Evolutionary conservation across 2,888 invertebrate genomes (phyloP), one percentile per base, ranked within the genome.

Genomic region (Lysandra bellargus): DNA sequence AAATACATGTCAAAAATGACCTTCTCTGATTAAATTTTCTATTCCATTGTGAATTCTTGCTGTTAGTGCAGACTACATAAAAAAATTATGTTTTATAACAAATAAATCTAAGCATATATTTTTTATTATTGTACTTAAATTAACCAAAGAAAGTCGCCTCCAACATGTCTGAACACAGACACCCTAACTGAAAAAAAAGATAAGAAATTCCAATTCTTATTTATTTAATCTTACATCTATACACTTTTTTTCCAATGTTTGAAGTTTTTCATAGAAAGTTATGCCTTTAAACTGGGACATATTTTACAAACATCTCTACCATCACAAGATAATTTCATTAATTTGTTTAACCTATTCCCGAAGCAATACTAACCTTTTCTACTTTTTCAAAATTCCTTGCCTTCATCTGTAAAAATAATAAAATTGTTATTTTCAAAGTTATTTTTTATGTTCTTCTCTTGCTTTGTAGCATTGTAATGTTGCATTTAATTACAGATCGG

Each of bases 381-480:
- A 99, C 99, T 90, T 97, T 97, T 92, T 99, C 99, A 95, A 98
- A 99, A 95, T 99, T 98, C 91, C 99, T 96, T 84, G 98, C 97
- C 92, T 99, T 99, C 97, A 99, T 98, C 98, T 99, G 96, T 82
- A 97, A 97, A 85, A 85, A 85, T 85, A 86, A 86, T 84, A 83
- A 82, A 81, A 82, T 49, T 2, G 49, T 49, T 44, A 49, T 49
- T 9, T 49, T 9, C 9, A 9, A 49, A 49, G 49, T 49, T 12
- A 49, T 49, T 9, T 49, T 49, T 12, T 12, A 2, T 49, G 9
- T 12, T 12, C 49, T 49, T 12, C 2, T 9, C 49, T 49, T 49
- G 49, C 49, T 49, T 12, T 49, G 9, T 9, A 49, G 49, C 49
- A 49, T 49, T 49, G 49, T 9, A 40, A 74, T 74, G 60, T 53